A percentile compares a stretch with the other conserved stretches of the same genome.
These are phyloP conservation scores for Urocynchramus pylzowi DNA, from an alignment of 2,113 vertebrate species.

Conservation along the genomic window DNA sequence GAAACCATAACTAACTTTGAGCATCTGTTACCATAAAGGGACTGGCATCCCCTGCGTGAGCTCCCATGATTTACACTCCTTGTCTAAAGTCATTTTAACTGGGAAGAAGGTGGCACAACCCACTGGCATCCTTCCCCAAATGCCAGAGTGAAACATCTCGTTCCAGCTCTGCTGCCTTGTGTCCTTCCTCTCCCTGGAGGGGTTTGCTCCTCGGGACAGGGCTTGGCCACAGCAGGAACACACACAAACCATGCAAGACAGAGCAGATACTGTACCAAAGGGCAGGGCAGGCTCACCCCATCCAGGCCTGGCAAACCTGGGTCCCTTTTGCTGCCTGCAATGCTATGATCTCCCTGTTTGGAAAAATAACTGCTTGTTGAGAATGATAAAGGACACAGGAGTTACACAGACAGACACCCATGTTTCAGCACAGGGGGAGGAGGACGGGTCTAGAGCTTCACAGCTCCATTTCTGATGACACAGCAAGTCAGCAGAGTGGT, in stretches of 20 bases:
- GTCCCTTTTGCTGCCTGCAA: conserved; percentile 57
- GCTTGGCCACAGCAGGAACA: background rate
- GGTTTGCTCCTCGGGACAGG: background rate
- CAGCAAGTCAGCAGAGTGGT: background rate
- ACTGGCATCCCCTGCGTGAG: fast-evolving
- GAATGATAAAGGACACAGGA: background rate
- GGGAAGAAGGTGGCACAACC: background rate
- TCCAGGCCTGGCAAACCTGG: conserved; percentile 68
- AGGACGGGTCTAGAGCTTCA: background rate
- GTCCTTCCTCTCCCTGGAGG: background rate
- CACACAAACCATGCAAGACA: conserved; percentile 20
- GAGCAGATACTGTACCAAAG: conserved; percentile 77
- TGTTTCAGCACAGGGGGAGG: background rate
- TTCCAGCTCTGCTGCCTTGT: background rate
- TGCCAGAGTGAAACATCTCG: background rate
- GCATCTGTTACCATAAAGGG: background rate
- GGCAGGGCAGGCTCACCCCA: conserved; percentile 71
- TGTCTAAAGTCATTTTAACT: background rate
- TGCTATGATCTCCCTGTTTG: conserved; percentile 65
- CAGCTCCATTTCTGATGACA: background rate
- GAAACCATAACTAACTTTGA: background rate
- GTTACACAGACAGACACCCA: background rate
- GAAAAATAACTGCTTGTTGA: conserved; percentile 68
- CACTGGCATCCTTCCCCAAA: background rate
- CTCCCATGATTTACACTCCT: background rate